Conservation (phyloP, 2,113 vertebrate genomes). For the Forbesichthys papilliferus region DNA sequence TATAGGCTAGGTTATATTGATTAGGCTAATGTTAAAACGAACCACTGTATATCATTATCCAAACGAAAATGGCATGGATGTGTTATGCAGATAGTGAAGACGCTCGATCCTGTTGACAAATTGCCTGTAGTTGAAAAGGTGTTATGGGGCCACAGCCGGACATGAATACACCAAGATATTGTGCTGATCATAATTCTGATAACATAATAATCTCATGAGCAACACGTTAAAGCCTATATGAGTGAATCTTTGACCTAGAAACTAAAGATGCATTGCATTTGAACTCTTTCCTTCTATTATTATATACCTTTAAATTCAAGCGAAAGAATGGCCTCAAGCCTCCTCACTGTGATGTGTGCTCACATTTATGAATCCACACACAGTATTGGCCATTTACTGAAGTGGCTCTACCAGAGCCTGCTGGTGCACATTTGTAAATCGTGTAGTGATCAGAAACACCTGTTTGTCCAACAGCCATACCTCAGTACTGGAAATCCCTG, state of each 20-base stretch:
- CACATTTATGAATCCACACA: slow-evolving; percentile 32
- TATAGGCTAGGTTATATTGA: too few species aligned
- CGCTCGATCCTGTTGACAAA: not conserved
- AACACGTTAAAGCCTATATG: slow-evolving; percentile 4
- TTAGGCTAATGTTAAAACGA: too few species aligned
- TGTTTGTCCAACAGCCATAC: slow-evolving; percentile 52
- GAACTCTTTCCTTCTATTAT: slow-evolving; percentile 43
- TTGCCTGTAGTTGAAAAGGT: slow-evolving; percentile 9
- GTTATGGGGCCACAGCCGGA: slow-evolving; percentile 44
- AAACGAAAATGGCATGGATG: not conserved
- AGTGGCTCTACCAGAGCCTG: slow-evolving; percentile 46
- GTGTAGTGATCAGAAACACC: slow-evolving; percentile 73
- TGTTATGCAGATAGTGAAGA: slow-evolving; percentile 1
- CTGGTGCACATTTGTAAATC: slow-evolving; percentile 60
- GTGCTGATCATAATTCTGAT: slow-evolving; percentile 28
- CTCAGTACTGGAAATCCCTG: slow-evolving; percentile 34
- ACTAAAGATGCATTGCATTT: slow-evolving; percentile 25
- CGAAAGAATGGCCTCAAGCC: slow-evolving; percentile 32
- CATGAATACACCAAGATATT: slow-evolving; percentile 36
- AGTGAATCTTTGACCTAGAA: slow-evolving; percentile 26
- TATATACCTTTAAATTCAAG: slow-evolving; percentile 31
- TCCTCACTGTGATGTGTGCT: slow-evolving; percentile 28
- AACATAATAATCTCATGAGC: slow-evolving; percentile 21
- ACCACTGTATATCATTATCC: too few species aligned
- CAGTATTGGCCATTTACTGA: slow-evolving; percentile 46